Evolutionary conservation across 2,888 invertebrate genomes (phyloP).

Genomic region (Pollenia labialis): DNA sequence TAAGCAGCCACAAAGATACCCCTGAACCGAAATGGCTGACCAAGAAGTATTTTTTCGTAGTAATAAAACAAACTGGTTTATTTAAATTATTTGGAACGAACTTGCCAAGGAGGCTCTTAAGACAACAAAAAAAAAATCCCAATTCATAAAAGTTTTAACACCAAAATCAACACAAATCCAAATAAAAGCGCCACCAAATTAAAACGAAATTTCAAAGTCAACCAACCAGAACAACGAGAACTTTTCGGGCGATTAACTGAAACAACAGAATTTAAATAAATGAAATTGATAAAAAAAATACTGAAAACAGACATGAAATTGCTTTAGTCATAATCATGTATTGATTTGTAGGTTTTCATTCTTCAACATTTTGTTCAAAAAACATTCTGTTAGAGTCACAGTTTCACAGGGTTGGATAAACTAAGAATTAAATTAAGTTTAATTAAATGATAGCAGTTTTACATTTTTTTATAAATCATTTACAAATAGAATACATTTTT

Average conservation of each 20-base stretch:
- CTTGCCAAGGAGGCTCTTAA: conserved; percentile 42
- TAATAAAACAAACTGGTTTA: conserved; percentile 30
- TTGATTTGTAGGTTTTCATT: conserved; percentile 36
- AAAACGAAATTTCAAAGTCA: conserved; percentile 11
- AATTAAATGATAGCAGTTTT: no score
- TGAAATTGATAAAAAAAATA: conserved; percentile 13
- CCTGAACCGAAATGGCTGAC: neutral
- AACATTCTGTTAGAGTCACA: neutral
- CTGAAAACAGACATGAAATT: conserved; percentile 33
- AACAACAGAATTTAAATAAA: neutral
- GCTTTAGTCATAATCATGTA: conserved; percentile 29
- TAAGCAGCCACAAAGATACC: neutral
- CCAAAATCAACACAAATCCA: neutral
- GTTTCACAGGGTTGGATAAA: neutral
- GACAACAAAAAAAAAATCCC: neutral
- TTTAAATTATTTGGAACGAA: conserved; percentile 36
- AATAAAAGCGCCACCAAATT: neutral
- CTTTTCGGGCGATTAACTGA: conserved; percentile 1
- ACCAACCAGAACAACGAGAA: conserved; percentile 49
- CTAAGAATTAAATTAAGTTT: no score
- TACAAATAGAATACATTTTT: no score
- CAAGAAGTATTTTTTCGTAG: neutral
- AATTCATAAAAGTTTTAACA: neutral
- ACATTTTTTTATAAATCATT: no score
- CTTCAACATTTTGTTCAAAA: neutral